Percentiles rank a stretch among this genome's conserved stretches.
Evolutionary conservation across 2,113 vertebrate genomes (phyloP).

Genomic region (Cheilinus undulatus): DNA sequence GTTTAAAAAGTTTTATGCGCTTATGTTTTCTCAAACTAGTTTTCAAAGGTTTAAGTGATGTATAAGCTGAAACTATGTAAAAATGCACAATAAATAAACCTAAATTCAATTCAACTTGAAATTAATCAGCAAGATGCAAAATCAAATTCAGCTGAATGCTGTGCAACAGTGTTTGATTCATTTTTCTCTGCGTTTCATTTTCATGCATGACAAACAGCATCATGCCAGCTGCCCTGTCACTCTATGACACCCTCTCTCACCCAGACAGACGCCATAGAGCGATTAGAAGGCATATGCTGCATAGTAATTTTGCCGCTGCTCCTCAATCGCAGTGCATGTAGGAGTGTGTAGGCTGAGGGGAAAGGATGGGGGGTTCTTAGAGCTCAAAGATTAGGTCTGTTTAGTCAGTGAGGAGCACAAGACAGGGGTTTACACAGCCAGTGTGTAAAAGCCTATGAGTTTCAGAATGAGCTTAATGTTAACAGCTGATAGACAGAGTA

Average conservation of each 20-base stretch:
- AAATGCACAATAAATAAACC: no score
- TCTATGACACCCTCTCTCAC: slow-evolving; percentile 22
- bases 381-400: slow-evolving; percentile 67
- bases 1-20: no score
- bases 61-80: no score
- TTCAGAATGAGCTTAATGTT: slow-evolving; percentile 61
- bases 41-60: no score
- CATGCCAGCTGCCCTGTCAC: slow-evolving; percentile 32
- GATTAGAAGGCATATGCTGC: slow-evolving; percentile 55
- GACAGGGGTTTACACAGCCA: slow-evolving; percentile 35
- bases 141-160: slow-evolving; percentile 23
- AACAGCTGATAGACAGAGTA: slow-evolving; percentile 28
- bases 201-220: slow-evolving; percentile 45
- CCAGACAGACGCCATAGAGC: slow-evolving; percentile 31
- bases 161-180: slow-evolving; percentile 16
- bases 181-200: slow-evolving; percentile 53
- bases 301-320: slow-evolving; percentile 47
- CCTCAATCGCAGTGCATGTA: slow-evolving; percentile 26
- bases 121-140: slow-evolving; percentile 5
- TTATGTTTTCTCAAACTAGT: no score
- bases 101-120: slow-evolving; percentile 19
- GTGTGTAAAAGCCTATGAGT: slow-evolving; percentile 48
- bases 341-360: slow-evolving; percentile 2
- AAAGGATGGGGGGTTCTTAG: slow-evolving; percentile 22
- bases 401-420: slow-evolving; percentile 52